phyloP scores from a whole-genome alignment of 2,797 vertebrate species.

The Pseudotriccus pelzelni region DNA sequence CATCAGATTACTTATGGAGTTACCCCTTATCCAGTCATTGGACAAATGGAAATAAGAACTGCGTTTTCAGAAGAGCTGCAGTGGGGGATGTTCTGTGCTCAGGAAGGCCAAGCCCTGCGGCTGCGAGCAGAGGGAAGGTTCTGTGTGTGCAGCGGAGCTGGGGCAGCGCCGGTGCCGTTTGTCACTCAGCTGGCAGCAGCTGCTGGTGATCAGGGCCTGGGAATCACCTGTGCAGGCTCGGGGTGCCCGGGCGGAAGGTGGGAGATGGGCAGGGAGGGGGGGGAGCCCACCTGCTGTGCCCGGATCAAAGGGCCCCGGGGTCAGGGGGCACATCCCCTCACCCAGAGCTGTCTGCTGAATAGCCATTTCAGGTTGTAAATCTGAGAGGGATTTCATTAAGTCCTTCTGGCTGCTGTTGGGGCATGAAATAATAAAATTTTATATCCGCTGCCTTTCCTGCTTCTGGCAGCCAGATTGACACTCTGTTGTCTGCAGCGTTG shows the following conservation, averaged over 20 bases:
- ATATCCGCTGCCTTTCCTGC: slow-evolving; percentile 81
- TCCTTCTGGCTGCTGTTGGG: slow-evolving; percentile 79
- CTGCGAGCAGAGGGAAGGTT: neutral
- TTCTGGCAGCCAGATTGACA: slow-evolving; percentile 76
- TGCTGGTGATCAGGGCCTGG: slow-evolving; percentile 59
- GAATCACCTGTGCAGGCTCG: slow-evolving; percentile 72
- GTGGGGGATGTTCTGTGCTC: neutral
- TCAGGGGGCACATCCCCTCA: slow-evolving; percentile 76
- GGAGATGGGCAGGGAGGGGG: slow-evolving; percentile 53
- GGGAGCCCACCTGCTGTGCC: slow-evolving; percentile 78
- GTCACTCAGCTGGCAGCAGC: slow-evolving; percentile 70
- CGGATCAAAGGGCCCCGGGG: slow-evolving; percentile 80
- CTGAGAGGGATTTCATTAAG: slow-evolving; percentile 82
- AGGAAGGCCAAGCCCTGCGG: neutral
- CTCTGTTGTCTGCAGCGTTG: slow-evolving; percentile 48
- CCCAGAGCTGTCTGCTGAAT: slow-evolving; percentile 81
- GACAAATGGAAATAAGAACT: neutral
- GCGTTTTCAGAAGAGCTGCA: neutral
- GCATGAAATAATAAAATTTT: slow-evolving; percentile 83
- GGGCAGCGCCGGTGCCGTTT: neutral
- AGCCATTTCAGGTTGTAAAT: slow-evolving; percentile 84
- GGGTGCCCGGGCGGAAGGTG: neutral
- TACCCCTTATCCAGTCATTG: neutral
- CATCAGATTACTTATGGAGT: neutral
- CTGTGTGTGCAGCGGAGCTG: accelerated